Percentiles rank a stretch among this genome's conserved stretches.
Conservation (phyloP, 2,113 vertebrate species). For the Hirundichthys speculiger region DNA sequence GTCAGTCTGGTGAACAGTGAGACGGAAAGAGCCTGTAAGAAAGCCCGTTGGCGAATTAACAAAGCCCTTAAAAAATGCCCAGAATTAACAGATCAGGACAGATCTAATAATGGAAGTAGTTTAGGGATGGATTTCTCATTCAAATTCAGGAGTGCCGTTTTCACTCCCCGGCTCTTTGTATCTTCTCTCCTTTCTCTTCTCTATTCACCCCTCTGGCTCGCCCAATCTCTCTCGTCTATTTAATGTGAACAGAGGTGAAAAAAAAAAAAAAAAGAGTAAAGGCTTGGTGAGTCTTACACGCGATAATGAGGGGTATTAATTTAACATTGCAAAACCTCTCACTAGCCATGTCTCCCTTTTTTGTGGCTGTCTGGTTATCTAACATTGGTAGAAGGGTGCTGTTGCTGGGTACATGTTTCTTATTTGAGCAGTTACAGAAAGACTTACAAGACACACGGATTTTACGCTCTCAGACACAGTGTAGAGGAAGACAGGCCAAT, state of each 20-base stretch:
- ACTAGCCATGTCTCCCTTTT: conserved; percentile 18
- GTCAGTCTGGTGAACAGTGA: conserved; percentile 53
- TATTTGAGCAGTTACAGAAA: conserved; percentile 35
- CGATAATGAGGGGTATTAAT: conserved; percentile 69
- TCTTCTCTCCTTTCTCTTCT: conserved; percentile 26
- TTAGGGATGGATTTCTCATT: conserved; percentile 60
- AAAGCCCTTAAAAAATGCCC: conserved; percentile 67
- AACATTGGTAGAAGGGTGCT: conserved; percentile 38
- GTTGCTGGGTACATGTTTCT: conserved; percentile 37
- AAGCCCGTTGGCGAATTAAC: conserved; percentile 59
- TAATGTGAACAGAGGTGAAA: conserved; percentile 51
- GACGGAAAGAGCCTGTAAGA: conserved; percentile 31
- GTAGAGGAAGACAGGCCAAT: conserved; percentile 36
- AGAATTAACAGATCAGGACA: conserved; percentile 71
- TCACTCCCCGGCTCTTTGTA: conserved; percentile 29
- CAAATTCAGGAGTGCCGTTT: conserved; percentile 45
- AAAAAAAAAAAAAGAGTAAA: conserved; percentile 48
- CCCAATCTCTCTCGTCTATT: conserved; percentile 30
- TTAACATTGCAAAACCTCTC: conserved; percentile 68
- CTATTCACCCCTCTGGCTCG: conserved; percentile 19
- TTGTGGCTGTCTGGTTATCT: conserved; percentile 51
- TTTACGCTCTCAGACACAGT: conserved; percentile 33
- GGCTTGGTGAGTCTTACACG: conserved; percentile 49
- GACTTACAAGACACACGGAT: conserved; percentile 43
- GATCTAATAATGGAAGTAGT: conserved; percentile 65